A percentile compares a stretch with the other conserved stretches of the same genome.
These are phyloP conservation scores for Enteromius trimaculatus DNA, from an alignment of 2,797 vertebrate genomes.

Conservation along the genomic window DNA sequence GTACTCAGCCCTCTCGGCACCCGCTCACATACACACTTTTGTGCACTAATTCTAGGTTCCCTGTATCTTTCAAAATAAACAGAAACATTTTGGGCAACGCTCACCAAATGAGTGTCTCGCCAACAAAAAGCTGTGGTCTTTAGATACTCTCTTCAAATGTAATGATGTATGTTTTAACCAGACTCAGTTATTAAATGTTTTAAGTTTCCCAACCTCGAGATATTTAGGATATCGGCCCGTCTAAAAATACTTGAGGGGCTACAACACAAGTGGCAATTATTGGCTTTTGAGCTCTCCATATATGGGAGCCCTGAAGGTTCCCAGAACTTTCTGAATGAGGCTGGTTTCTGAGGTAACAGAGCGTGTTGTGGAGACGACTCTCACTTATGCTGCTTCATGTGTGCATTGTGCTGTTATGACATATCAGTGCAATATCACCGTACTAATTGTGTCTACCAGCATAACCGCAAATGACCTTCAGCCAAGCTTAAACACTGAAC, in stretches of 20 bases:
- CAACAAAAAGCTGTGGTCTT: conserved; percentile 49
- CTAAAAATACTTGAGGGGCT: conserved; percentile 77
- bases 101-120: conserved; percentile 69
- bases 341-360: conserved; percentile 71
- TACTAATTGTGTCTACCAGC: neutral
- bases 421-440: conserved; percentile 9
- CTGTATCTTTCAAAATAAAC: conserved; percentile 72
- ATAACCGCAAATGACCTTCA: conserved; percentile 27
- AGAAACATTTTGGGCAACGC: conserved; percentile 54
- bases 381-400: conserved; percentile 31
- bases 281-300: conserved; percentile 73
- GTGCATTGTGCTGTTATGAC: conserved; percentile 5
- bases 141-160: conserved; percentile 69
- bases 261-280: conserved; percentile 78
- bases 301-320: conserved; percentile 65
- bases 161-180: conserved; percentile 76
- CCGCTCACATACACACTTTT: conserved; percentile 56
- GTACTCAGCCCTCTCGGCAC: conserved; percentile 57
- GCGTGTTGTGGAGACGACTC: conserved; percentile 54
- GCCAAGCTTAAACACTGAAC: neutral
- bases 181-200: conserved; percentile 79
- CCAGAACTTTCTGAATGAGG: conserved; percentile 67
- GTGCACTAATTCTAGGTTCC: conserved; percentile 71
- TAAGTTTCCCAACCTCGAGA: conserved; percentile 71
- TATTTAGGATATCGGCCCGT: conserved; percentile 70